Conservation (phyloP, 1,140 invertebrate genomes). For the Prorops nasuta region DNA sequence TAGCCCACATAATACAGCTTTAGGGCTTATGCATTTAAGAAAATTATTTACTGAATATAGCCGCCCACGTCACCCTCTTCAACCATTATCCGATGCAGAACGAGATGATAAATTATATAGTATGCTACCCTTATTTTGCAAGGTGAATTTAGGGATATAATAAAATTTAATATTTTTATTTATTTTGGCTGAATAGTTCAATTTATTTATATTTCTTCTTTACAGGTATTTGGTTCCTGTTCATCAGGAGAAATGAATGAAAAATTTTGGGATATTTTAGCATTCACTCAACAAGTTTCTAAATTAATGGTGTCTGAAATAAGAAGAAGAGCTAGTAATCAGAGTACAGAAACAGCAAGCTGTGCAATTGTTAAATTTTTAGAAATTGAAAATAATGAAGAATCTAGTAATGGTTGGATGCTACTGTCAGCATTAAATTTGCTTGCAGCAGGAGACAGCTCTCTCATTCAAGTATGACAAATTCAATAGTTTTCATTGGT, state of each 20-base stretch:
- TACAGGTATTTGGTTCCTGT: slow-evolving; percentile 85
- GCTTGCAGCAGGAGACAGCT: slow-evolving; percentile 79
- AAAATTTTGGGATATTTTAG: slow-evolving; percentile 90
- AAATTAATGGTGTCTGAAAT: slow-evolving; percentile 95
- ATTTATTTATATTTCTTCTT: background rate
- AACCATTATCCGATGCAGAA: slow-evolving; percentile 77
- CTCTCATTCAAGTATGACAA: slow-evolving; percentile 66
- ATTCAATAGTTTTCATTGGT: background rate
- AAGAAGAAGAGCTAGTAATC: slow-evolving; percentile 87
- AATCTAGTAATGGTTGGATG: slow-evolving; percentile 96
- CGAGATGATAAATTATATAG: slow-evolving; percentile 94
- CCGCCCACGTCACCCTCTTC: slow-evolving; percentile 81
- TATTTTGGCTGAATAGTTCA: slow-evolving; percentile 7
- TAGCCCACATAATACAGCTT: slow-evolving; percentile 73
- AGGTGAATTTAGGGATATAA: slow-evolving; percentile 63
- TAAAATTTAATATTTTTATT: slow-evolving; percentile 8
- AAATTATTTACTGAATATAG: slow-evolving; percentile 94
- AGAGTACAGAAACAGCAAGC: slow-evolving; percentile 92
- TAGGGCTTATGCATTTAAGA: slow-evolving; percentile 93
- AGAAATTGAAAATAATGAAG: slow-evolving; percentile 89
- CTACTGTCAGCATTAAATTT: slow-evolving; percentile 88
- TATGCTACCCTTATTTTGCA: slow-evolving; percentile 97
- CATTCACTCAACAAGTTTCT: slow-evolving; percentile 92
- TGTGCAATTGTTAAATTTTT: slow-evolving; percentile 95
- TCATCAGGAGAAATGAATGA: slow-evolving; percentile 91